Base-by-base conservation (phyloP, 2,888 invertebrate genomes). In the Macrophya alboannulata region DNA sequence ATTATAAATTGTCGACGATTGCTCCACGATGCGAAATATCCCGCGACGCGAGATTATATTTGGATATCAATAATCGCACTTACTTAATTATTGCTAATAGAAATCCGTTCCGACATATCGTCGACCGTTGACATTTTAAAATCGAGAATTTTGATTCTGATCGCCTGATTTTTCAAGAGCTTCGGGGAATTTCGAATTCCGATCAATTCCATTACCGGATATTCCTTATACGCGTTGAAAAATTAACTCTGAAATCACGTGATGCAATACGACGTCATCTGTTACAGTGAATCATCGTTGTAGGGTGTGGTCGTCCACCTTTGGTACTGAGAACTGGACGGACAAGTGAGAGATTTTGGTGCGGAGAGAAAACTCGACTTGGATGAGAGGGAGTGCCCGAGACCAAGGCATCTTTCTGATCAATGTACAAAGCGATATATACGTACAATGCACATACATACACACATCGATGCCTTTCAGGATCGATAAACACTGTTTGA, bases 281-380 rank as follows among this genome's bases (percentile, higher is more conserved):
- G 68, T 65, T 31, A 51, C 37, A 83, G 68, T 83, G 83, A 83
- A 68, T 83, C 83, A 83, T 83, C 83, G 62, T 68, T 51, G n/a
- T 68, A 68, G 68, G 83, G 83, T 83, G 83, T 83, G 83, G 83
- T 83, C 83, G 83, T 83, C 83, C 83, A 83, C 15, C 83, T 83
- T 74, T 85, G 62, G 65, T 68, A 77, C 59, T 25, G 21, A 77
- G 85, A 85, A 85, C 85, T 77, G 62, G 85, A 85, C 48, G 68
- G 48, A 85, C 77, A 76, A 65, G 77, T 65, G 85, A 85, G 85
- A 79, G 85, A 85, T 85, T 85, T 85, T 79, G 85, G 77, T 79
- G 31, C 83, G 83, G 77, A 79, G 85, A 85, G 85, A 85, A 79
- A 85, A 79, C 85, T 77, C 51, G 83, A 31, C 68, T 68, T 48